phyloP scores from a whole-genome alignment of 2,797 vertebrate species.

The Sebastes steindachneri region DNA sequence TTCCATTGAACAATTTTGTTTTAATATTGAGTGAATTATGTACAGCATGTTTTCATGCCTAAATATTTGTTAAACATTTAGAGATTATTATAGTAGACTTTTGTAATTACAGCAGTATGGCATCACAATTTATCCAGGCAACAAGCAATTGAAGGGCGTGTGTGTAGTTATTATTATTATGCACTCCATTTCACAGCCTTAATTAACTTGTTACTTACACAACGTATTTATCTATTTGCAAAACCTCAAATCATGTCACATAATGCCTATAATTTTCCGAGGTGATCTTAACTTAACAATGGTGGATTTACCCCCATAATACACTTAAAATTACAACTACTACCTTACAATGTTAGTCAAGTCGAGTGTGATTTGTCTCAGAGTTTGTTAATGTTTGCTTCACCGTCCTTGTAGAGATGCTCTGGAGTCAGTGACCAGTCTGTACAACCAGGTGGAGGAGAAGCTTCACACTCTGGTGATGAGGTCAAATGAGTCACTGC shows the following conservation, averaged over 20 bases:
- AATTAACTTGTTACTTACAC: not conserved
- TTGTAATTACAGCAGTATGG: not conserved
- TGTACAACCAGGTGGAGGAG: constrained; percentile 93
- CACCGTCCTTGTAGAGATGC: constrained; percentile 76
- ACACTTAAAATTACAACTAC: not conserved
- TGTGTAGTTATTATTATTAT: not conserved
- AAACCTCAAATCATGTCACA: not conserved
- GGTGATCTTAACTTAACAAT: not conserved
- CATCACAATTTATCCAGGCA: not conserved
- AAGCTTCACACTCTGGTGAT: constrained; percentile 91
- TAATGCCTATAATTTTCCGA: not conserved
- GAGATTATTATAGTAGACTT: not conserved
- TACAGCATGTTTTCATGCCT: not conserved
- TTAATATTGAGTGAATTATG: not conserved
- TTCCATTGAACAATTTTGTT: accelerated
- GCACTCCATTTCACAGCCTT: not conserved
- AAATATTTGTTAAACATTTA: not conserved
- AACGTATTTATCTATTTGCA: not conserved
- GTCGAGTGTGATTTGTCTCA: not conserved
- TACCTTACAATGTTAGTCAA: not conserved
- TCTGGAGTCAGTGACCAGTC: constrained; percentile 82
- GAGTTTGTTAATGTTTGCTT: not conserved
- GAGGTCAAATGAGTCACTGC: constrained; percentile 90
- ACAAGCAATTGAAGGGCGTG: not conserved
- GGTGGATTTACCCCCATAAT: not conserved